These are phyloP conservation scores for Carcharodon carcharias DNA, from an alignment of 2,797 vertebrate genomes.

Conservation along the genomic window DNA sequence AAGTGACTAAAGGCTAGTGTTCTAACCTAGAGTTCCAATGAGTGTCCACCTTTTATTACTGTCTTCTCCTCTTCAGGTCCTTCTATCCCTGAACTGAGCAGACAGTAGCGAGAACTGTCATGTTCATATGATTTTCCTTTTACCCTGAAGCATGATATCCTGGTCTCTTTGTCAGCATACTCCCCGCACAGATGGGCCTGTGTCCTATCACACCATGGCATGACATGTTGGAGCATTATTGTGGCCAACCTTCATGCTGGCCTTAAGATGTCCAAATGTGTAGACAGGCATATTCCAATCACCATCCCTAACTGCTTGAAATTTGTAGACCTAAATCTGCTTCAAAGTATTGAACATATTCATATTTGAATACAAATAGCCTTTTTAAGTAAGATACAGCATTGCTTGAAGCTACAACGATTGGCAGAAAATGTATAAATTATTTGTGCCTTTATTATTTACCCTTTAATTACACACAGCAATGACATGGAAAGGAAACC, in stretches of 20 bases:
- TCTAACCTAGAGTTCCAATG: background rate
- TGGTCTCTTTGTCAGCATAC: background rate
- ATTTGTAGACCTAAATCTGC: slow-evolving; percentile 51
- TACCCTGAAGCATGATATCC: background rate
- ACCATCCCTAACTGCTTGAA: slow-evolving; percentile 44
- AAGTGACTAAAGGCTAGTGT: background rate
- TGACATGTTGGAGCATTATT: background rate
- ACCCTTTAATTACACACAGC: slow-evolving; percentile 64
- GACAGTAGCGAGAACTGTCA: background rate
- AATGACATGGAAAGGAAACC: slow-evolving; percentile 59
- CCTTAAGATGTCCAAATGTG: background rate
- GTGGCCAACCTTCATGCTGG: too few species aligned
- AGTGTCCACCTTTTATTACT: background rate
- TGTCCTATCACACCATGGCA: too few species aligned
- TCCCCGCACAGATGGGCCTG: background rate
- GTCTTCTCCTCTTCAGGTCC: background rate
- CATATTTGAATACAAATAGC: slow-evolving; percentile 67
- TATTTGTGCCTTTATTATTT: slow-evolving; percentile 53
- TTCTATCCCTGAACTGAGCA: background rate
- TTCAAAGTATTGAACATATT: slow-evolving; percentile 62
- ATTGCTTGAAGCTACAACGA: slow-evolving; percentile 72
- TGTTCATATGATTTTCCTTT: background rate
- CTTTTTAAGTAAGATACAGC: slow-evolving; percentile 57
- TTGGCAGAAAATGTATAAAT: slow-evolving; percentile 71
- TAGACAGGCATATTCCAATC: background rate